Evolutionary conservation across 1,140 invertebrate species (phyloP).

Genomic region (Holcopasites calliopsidis): DNA sequence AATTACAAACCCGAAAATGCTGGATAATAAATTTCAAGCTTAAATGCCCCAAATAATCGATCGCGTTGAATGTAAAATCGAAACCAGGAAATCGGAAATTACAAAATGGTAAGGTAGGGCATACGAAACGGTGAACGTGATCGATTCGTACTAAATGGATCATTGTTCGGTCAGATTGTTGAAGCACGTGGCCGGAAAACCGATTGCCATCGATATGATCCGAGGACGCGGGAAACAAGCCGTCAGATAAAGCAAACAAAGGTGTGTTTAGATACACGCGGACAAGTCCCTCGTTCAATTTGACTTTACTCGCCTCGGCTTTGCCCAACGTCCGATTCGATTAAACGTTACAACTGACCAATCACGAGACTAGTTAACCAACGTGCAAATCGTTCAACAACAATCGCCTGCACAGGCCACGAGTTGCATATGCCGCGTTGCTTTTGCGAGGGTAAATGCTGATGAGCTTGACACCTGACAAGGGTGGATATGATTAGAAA

Average conservation of each 20-base stretch:
- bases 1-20: too few relatives aligned
- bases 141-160: too few relatives aligned
- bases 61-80: too few relatives aligned
- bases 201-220: not conserved
- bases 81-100: too few relatives aligned
- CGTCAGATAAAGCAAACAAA: conserved; percentile 6
- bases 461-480: too few relatives aligned
- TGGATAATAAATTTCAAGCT: too few relatives aligned
- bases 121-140: too few relatives aligned
- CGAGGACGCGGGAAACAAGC: not conserved
- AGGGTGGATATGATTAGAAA: too few relatives aligned
- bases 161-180: not conserved
- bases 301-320: not conserved
- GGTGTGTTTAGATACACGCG: conserved; percentile 15
- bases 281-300: conserved; percentile 17
- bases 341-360: not conserved
- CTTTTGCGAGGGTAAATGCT: too few relatives aligned
- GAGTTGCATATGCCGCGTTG: too few relatives aligned
- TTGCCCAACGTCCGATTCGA: conserved; percentile 1
- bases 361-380: not conserved
- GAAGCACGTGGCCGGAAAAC: not conserved
- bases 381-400: not conserved
- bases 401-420: not conserved
- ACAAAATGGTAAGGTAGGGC: too few relatives aligned
- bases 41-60: too few relatives aligned